These are phyloP conservation scores for Schlechtendalia chinensis DNA, from an alignment of 1,140 invertebrate genomes.

Conservation along the genomic window DNA sequence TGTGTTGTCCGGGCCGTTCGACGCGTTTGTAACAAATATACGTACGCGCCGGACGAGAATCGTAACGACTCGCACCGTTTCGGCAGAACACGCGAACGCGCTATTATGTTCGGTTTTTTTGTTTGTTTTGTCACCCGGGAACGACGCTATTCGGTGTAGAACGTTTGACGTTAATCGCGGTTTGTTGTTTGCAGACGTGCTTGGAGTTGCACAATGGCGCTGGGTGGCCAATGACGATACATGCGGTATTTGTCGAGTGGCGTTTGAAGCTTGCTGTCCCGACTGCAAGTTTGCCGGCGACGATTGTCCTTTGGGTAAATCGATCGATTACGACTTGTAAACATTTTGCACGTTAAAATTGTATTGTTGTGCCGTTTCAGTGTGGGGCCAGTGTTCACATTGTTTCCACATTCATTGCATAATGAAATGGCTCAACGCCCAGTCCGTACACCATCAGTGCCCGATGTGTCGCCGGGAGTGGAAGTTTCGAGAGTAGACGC, in stretches of 20 bases:
- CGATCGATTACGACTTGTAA: not conserved
- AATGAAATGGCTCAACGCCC: constrained; percentile 97
- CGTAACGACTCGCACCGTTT: no score
- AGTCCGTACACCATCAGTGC: constrained; percentile 92
- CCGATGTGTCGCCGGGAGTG: constrained; percentile 99
- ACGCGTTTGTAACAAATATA: no score
- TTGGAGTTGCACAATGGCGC: constrained; percentile 93
- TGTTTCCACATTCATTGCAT: constrained; percentile 99
- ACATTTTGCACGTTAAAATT: not conserved
- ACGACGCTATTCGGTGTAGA: no score
- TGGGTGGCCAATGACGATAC: constrained; percentile 99
- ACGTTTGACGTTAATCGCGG: not conserved
- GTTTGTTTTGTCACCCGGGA: no score
- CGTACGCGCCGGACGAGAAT: no score
- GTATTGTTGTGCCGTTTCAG: constrained; percentile 60
- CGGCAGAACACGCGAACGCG: no score
- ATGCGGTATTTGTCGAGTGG: constrained; percentile 98
- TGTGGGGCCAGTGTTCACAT: constrained; percentile 98
- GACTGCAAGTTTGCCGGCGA: constrained; percentile 98
- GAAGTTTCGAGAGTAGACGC: constrained; percentile 84
- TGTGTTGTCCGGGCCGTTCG: no score
- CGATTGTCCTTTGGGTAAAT: constrained; percentile 86
- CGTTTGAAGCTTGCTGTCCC: constrained; percentile 97
- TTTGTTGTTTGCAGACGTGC: constrained; percentile 75
- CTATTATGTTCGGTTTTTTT: no score